phyloP scores from a whole-genome alignment of 2,113 vertebrate species.

The Ranitomeya imitator region DNA sequence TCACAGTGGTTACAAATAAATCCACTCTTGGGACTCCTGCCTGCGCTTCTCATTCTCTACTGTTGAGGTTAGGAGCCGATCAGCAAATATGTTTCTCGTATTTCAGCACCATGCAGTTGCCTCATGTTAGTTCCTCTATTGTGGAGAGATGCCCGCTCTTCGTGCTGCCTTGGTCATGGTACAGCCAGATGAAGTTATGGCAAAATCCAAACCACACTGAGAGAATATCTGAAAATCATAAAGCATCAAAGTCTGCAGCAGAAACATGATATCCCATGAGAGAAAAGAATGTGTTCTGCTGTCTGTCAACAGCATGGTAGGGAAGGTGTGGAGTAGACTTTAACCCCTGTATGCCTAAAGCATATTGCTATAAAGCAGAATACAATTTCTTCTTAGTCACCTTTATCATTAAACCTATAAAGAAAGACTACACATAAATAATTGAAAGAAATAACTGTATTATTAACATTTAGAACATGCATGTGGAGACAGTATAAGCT shows the following conservation, averaged over 20 bases:
- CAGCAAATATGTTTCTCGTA: not conserved
- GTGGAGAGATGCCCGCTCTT: not conserved
- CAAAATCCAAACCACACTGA: not conserved
- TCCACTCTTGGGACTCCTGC: not conserved
- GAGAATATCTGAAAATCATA: conserved; percentile 32
- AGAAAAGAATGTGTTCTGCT: conserved; percentile 18
- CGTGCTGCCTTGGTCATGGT: not conserved
- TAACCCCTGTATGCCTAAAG: not conserved
- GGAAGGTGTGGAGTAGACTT: not conserved
- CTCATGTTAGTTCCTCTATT: not conserved
- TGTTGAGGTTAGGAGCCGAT: conserved; percentile 11
- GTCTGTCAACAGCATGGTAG: not conserved
- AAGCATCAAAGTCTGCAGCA: conserved; percentile 17
- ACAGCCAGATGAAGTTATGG: not conserved
- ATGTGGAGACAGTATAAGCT: too few relatives aligned
- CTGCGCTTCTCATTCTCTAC: not conserved
- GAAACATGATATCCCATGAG: conserved; percentile 30
- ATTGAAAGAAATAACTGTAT: too few relatives aligned
- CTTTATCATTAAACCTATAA: too few relatives aligned
- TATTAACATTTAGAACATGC: too few relatives aligned
- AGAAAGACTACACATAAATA: too few relatives aligned
- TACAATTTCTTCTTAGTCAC: not conserved
- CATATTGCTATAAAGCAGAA: not conserved
- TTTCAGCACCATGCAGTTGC: not conserved
- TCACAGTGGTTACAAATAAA: not conserved